phyloP scores from a whole-genome alignment of 2,888 invertebrate genomes.

The Drosophila kanekoi region DNA sequence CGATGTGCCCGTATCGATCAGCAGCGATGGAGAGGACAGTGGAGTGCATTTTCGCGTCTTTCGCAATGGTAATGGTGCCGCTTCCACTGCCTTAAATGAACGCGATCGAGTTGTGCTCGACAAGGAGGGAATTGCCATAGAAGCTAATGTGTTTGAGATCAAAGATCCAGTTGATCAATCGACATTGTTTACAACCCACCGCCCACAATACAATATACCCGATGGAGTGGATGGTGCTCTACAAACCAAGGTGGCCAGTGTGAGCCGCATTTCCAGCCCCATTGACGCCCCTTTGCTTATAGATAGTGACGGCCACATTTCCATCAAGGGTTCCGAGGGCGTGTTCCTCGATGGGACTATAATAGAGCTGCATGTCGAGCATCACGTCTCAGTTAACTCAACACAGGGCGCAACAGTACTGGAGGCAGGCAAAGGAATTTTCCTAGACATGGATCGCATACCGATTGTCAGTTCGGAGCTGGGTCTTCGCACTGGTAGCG shows the following conservation, averaged over 20 bases:
- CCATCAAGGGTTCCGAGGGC: slow-evolving; percentile 92
- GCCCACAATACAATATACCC: slow-evolving; percentile 90
- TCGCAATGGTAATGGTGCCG: slow-evolving; percentile 62
- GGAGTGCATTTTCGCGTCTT: slow-evolving; percentile 84
- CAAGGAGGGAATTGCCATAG: slow-evolving; percentile 89
- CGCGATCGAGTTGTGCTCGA: slow-evolving; percentile 86
- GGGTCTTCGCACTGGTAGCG: slow-evolving; percentile 84
- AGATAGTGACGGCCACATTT: slow-evolving; percentile 89
- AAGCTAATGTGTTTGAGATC: slow-evolving; percentile 89
- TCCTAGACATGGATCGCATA: slow-evolving; percentile 89
- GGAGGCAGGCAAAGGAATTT: slow-evolving; percentile 89
- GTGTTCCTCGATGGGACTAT: slow-evolving; percentile 90
- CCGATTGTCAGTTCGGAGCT: slow-evolving; percentile 88
- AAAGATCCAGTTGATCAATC: slow-evolving; percentile 88
- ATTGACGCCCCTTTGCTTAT: slow-evolving; percentile 89
- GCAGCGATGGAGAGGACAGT: slow-evolving; percentile 73
- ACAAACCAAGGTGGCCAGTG: slow-evolving; percentile 88
- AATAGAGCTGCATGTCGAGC: slow-evolving; percentile 91
- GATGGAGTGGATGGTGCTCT: slow-evolving; percentile 88
- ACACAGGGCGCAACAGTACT: slow-evolving; percentile 91
- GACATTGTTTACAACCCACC: slow-evolving; percentile 90
- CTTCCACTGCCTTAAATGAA: slow-evolving; percentile 49
- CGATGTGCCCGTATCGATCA: slow-evolving; percentile 86
- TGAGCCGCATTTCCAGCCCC: slow-evolving; percentile 91
- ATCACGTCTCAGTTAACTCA: slow-evolving; percentile 91